A percentile compares a stretch with the other conserved stretches of the same genome.
Conservation (phyloP, 2,113 vertebrate species). For the Typhlomys cinereus region DNA sequence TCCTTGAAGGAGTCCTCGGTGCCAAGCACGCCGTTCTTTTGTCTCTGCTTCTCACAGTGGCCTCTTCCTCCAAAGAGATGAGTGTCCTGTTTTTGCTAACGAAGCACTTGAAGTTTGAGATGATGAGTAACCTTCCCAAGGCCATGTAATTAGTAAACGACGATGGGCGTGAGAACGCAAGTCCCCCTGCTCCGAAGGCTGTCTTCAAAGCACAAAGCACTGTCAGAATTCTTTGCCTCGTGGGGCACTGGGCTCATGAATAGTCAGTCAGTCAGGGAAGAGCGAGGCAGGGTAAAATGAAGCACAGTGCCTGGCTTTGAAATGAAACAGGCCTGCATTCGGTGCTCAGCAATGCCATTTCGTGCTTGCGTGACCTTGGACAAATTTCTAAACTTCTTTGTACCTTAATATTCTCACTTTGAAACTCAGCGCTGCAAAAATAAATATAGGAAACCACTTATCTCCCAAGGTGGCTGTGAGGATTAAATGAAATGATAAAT, state of each 20-base stretch:
- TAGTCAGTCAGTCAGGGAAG: not conserved
- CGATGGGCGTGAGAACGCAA: not conserved
- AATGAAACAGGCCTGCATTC: not conserved
- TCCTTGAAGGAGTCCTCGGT: not conserved
- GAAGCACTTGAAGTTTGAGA: not conserved
- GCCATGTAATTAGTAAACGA: slow-evolving; percentile 30
- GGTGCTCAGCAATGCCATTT: not conserved
- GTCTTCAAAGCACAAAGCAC: not conserved
- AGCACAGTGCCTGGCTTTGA: not conserved
- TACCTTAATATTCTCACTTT: not conserved
- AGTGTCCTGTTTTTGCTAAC: slow-evolving; percentile 11
- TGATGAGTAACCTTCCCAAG: slow-evolving; percentile 13
- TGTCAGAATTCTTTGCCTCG: not conserved
- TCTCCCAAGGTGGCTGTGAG: not conserved
- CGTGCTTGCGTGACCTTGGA: not conserved
- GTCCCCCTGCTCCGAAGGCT: not conserved
- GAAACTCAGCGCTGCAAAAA: not conserved
- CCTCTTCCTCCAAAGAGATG: not conserved
- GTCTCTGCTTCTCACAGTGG: not conserved
- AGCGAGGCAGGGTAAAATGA: not conserved
- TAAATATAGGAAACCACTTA: not conserved
- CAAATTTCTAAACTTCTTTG: not conserved
- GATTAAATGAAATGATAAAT: slow-evolving; percentile 18
- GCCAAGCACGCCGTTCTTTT: not conserved
- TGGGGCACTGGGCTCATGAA: accelerated